A percentile compares a stretch with the other conserved stretches of the same genome.
Conservation (phyloP, 2,113 vertebrate genomes). For the Xiphophorus hellerii region DNA sequence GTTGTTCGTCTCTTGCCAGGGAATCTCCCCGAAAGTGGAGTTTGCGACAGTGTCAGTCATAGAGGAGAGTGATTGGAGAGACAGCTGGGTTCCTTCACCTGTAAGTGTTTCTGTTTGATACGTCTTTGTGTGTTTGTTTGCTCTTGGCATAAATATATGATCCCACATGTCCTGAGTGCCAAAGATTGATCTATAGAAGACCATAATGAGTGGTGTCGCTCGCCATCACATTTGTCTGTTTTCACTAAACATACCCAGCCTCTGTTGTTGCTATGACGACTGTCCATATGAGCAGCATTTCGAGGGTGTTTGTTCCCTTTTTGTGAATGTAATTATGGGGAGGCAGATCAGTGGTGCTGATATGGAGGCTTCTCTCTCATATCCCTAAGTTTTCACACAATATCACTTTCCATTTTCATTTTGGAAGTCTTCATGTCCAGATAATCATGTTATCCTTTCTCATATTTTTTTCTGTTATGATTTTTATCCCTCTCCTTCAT, state of each 20-base stretch:
- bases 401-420: not conserved
- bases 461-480: not conserved
- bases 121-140: conserved; percentile 12
- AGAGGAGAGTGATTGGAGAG: conserved; percentile 82
- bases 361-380: conserved; percentile 47
- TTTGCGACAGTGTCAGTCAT: conserved; percentile 91
- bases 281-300: conserved; percentile 68
- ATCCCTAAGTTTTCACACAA: conserved; percentile 41
- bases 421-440: conserved; percentile 8
- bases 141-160: conserved; percentile 12
- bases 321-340: conserved; percentile 74
- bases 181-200: conserved; percentile 44
- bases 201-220: conserved; percentile 66
- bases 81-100: conserved; percentile 45
- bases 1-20: conserved; percentile 77
- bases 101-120: conserved; percentile 68
- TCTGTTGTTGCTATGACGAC: conserved; percentile 74
- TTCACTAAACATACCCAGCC: conserved; percentile 57
- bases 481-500: too few relatives aligned
- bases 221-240: conserved; percentile 63
- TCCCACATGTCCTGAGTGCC: conserved; percentile 32
- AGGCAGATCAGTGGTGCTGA: conserved; percentile 64
- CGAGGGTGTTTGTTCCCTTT: conserved; percentile 71
- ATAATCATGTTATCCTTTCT: not conserved
- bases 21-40: conserved; percentile 92